A percentile compares a stretch with the other conserved stretches of the same genome.
Conservation (phyloP, 2,797 vertebrate genomes). For the Xiphorhynchus erythropygius region DNA sequence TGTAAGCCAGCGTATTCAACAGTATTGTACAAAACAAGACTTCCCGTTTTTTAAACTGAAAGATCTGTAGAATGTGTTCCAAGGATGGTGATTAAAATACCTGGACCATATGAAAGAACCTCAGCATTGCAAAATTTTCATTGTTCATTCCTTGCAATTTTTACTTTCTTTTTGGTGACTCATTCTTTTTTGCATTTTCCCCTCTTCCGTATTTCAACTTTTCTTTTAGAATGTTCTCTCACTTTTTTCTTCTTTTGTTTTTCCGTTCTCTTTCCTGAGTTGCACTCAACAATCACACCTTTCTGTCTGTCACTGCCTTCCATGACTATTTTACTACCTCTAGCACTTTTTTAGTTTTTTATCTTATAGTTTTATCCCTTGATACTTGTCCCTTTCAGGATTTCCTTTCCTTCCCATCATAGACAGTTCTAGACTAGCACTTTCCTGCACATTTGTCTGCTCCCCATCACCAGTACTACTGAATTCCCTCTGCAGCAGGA, state of each 20-base stretch:
- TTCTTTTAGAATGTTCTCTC: background rate
- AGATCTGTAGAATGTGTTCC: background rate
- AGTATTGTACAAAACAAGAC: background rate
- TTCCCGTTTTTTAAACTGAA: background rate
- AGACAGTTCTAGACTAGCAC: background rate
- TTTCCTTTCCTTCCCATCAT: background rate
- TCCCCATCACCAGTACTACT: background rate
- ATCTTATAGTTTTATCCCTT: background rate
- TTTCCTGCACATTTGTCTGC: background rate
- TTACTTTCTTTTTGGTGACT: background rate
- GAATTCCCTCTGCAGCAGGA: background rate
- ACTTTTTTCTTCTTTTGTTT: background rate
- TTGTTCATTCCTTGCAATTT: background rate
- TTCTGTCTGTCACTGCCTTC: background rate
- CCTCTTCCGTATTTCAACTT: background rate
- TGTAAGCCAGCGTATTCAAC: background rate
- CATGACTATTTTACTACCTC: background rate
- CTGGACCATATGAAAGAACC: background rate
- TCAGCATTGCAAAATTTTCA: background rate
- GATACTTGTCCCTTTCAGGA: background rate
- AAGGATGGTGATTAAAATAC: background rate
- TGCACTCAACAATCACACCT: background rate
- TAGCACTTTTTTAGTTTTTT: background rate
- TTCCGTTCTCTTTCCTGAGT: background rate
- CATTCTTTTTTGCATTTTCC: background rate